Conservation (phyloP, 2,113 vertebrate species). For the Prietella phreatophila region DNA sequence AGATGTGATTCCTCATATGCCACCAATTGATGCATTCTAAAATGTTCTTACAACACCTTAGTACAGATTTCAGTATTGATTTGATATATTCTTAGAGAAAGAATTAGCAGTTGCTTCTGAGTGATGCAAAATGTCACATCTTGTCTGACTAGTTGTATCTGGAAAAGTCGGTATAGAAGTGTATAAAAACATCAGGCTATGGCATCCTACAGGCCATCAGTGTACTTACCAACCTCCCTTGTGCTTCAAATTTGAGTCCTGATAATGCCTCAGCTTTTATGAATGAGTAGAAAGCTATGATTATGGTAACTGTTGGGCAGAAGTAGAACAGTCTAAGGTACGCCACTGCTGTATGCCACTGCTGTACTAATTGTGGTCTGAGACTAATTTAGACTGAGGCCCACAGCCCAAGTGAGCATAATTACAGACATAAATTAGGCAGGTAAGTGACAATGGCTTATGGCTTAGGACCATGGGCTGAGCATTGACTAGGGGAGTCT, state of each 20-base stretch:
- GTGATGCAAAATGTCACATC: background rate
- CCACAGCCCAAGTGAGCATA: slow-evolving; percentile 40
- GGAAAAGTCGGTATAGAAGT: background rate
- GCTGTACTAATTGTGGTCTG: slow-evolving; percentile 23
- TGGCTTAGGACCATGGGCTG: slow-evolving; percentile 39
- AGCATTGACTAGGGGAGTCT: slow-evolving; percentile 32
- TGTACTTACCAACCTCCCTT: background rate
- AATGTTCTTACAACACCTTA: background rate
- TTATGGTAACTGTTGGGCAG: slow-evolving; percentile 30
- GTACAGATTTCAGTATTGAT: background rate
- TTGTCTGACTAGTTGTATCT: background rate
- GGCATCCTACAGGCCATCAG: background rate
- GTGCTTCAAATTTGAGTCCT: slow-evolving; percentile 18
- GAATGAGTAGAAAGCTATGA: background rate
- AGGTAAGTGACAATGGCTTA: slow-evolving; percentile 41
- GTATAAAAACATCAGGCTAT: background rate
- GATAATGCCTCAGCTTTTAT: slow-evolving; percentile 40
- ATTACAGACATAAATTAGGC: slow-evolving; percentile 50
- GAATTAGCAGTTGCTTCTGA: background rate
- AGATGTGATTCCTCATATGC: background rate
- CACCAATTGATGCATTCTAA: background rate
- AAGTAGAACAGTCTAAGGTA: background rate
- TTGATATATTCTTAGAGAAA: background rate
- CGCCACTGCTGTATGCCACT: slow-evolving; percentile 1
- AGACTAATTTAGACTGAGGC: slow-evolving; percentile 42